Base-by-base conservation (phyloP, 2,113 vertebrate species). In the Antigone vipio region DNA sequence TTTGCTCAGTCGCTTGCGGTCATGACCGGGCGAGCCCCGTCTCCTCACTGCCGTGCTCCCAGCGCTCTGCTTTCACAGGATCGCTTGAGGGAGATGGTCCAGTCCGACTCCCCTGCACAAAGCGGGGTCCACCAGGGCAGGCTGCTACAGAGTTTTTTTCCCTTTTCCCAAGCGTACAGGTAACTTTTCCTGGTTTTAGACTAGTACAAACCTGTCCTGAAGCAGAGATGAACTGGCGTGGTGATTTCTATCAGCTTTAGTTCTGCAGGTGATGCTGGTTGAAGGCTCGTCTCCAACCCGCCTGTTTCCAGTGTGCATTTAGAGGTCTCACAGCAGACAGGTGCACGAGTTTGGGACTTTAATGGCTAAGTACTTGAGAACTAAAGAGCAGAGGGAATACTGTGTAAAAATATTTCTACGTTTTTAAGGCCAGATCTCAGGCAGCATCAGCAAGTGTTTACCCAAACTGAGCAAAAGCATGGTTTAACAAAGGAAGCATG, bases 41-140 rank as follows among this genome's bases (percentile, higher is more conserved):
- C 16, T 18, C 35, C 30, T 21, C 6, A 0, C 0, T 11, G 53
- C 44, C 32, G 1, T 7, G 35, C 34, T 63, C 17, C 69, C 52
- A 8, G 47, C 27, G 24, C 34, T 26, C 56, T 53, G 30, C 24
- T 35, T 15, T 12, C 52, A 2, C 44, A 11, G 67, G 30, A 3
- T 47, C 7, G 34, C 80, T 24, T 3, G 78, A 29, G 53, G 53
- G 23, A 42, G 44, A 6, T 2, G 45, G 30, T 27, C 3, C 26
- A 2, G 22, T 7, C 68, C 9, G 11, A 9, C 11, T 22, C 7
- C 11, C 6, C 32, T 5, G 49, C 45, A 3, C 40, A 1, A 6
- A 34, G 83, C 34, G 3, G 29, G 42, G 7, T 2, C 63, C 3
- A 3, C 4, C 52, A 3, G 10, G 27, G 71, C 50, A 7, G 69